Evolutionary conservation across 1,140 invertebrate species (phyloP), one percentile per base, ranked within the genome.

Genomic region (Grapholita molesta): DNA sequence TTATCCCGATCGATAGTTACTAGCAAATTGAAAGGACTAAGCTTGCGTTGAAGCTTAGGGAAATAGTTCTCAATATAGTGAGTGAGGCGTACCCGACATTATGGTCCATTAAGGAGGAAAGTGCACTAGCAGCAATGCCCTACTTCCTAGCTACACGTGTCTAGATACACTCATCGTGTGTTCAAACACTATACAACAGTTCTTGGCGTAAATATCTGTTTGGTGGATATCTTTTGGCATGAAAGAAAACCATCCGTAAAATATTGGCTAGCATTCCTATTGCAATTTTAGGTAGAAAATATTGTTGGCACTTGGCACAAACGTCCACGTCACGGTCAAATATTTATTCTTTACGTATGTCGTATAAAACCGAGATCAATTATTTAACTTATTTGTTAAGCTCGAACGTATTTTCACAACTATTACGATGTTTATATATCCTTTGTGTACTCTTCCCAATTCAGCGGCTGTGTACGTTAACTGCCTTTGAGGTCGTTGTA

Each of bases 381-480:
- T 61, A 61, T 61, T 61, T 61, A 32, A 61, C 55, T 61, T 61
- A 61, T 61, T 61, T 61, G 12, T 61, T 61, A 61, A 25, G 25
- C 25, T 61, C 28, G 24, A 11, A 57, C 53, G 24, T 57, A 23
- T 24, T 15, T 61, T 52, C 35, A n/a, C 69, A 64, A 70, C 61
- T 68, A 72, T 79, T 81, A 75, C 69, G 61, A 65, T 73, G 0
- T 21, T 48, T 42, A 38, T n/a, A 5, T 30, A 61, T n/a, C 12
- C 61, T 73, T 72, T 79, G 66, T 77, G 74, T 78, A 74, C 69
- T 77, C 68, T 79, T 70, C 70, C 57, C 73, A 79, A 80, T 78
- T 77, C 57, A 69, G 74, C 64, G 24, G 61, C 33, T 65, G 30
- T 28, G 25, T 3, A 61, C 1, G 28, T 61, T 61, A 61, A 61